These are phyloP conservation scores for Sycophila texana DNA, from an alignment of 2,888 invertebrate genomes.

Conservation along the genomic window DNA sequence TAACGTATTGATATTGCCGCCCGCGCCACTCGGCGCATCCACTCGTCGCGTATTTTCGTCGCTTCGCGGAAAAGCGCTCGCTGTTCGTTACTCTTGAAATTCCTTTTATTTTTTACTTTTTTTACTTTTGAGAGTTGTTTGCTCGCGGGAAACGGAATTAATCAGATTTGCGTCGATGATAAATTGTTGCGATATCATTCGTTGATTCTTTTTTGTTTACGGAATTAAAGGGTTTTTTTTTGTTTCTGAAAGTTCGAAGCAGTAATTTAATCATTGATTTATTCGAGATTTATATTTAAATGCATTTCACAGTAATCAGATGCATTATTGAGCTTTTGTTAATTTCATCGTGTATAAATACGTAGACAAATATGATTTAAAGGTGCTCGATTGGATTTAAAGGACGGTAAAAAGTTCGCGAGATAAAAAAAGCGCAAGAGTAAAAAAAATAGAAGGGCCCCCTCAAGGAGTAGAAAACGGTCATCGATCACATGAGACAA, in stretches of 20 bases:
- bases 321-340: no score
- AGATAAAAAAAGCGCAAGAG: not conserved
- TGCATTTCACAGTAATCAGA: no score
- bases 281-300: no score
- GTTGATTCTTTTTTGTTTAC: no score
- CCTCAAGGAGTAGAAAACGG: not conserved
- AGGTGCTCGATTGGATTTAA: no score
- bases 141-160: not conserved
- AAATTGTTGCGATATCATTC: no score
- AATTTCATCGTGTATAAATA: not conserved
- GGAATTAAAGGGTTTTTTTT: no score
- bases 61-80: not conserved
- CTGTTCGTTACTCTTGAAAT: not conserved
- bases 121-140: not conserved
- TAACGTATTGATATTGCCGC: slow-evolving; percentile 53
- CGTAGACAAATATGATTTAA: not conserved
- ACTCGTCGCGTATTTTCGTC: not conserved
- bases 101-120: no score
- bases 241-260: no score
- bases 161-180: no score
- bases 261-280: no score
- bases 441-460: slow-evolving; percentile 14
- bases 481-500: slow-evolving; percentile 38
- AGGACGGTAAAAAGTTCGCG: not conserved
- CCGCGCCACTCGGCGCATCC: slow-evolving; percentile 24